Percentiles rank a stretch among this genome's conserved stretches.
Conservation (phyloP, 2,113 vertebrate genomes). For the Hypanus sabinus region DNA sequence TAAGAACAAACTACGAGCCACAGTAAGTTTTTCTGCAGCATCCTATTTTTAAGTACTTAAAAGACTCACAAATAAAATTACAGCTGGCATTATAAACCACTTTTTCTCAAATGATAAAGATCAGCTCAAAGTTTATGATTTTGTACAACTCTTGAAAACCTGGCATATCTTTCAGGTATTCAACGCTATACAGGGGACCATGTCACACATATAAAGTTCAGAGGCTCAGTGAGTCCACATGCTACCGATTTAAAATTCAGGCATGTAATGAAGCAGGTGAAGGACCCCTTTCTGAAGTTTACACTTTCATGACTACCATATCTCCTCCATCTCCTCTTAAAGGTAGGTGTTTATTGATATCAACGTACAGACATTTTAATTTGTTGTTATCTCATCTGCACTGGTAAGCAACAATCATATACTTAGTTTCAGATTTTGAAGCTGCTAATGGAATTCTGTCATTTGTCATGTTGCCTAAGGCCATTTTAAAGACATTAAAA, state of each 20-base stretch:
- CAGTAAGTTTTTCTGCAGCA: background rate
- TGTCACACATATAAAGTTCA: slow-evolving; percentile 98
- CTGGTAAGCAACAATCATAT: background rate
- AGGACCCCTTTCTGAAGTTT: slow-evolving; percentile 87
- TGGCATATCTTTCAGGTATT: slow-evolving; percentile 66
- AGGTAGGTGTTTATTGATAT: slow-evolving; percentile 59
- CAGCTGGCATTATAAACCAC: background rate
- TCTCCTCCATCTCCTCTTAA: slow-evolving; percentile 85
- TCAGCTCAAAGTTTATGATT: background rate
- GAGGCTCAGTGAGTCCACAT: slow-evolving; percentile 91
- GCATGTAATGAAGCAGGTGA: slow-evolving; percentile 95
- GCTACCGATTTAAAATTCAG: slow-evolving; percentile 93
- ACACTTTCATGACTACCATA: slow-evolving; percentile 86
- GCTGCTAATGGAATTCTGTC: background rate
- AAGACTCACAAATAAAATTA: background rate
- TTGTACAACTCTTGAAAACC: background rate
- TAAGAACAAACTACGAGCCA: background rate
- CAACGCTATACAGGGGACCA: slow-evolving; percentile 89
- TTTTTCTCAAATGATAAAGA: background rate
- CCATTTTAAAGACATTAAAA: background rate
- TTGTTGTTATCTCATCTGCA: background rate
- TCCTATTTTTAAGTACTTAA: background rate
- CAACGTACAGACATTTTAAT: background rate
- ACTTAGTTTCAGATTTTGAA: background rate
- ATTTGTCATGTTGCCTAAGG: background rate